These are phyloP conservation scores for Acronicta leporina DNA, from an alignment of 2,888 invertebrate genomes.

Conservation along the genomic window DNA sequence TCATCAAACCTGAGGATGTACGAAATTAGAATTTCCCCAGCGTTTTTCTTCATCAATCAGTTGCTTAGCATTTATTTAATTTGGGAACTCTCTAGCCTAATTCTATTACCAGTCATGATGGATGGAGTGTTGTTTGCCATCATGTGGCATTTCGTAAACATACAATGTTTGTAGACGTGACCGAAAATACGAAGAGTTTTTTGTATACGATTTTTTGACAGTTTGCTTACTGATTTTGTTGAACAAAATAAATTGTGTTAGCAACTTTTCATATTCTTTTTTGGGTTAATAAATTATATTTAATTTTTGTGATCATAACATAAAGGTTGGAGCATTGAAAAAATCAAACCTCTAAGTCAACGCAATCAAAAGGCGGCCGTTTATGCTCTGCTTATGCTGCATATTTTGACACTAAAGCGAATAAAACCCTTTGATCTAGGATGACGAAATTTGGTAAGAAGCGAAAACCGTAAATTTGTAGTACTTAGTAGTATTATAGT, in stretches of 20 bases:
- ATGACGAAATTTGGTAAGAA: too few species aligned
- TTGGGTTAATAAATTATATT: too few species aligned
- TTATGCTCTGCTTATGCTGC: too few species aligned
- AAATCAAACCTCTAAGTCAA: too few species aligned
- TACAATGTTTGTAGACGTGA: constrained; percentile 23
- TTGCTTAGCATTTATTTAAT: constrained; percentile 70
- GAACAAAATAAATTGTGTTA: not conserved
- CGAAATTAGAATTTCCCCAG: constrained; percentile 1
- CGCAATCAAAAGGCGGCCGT: too few species aligned
- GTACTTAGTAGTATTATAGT: too few species aligned
- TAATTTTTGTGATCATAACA: too few species aligned
- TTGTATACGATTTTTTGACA: constrained; percentile 33
- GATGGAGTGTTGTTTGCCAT: constrained; percentile 55
- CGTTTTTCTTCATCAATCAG: constrained; percentile 65
- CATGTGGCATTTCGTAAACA: constrained; percentile 47
- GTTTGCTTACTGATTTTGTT: constrained; percentile 20
- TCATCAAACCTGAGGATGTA: constrained; percentile 10
- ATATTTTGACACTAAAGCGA: too few species aligned
- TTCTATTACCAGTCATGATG: constrained; percentile 65
- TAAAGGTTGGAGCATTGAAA: too few species aligned
- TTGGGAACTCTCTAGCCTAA: constrained; percentile 65
- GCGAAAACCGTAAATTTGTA: too few species aligned
- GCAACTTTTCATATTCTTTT: not conserved
- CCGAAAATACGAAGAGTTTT: constrained; percentile 32
- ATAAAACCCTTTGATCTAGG: too few species aligned